Evolutionary conservation across 2,797 vertebrate species (phyloP), one percentile per base, ranked within the genome.

Genomic region (Harpagifer antarcticus): DNA sequence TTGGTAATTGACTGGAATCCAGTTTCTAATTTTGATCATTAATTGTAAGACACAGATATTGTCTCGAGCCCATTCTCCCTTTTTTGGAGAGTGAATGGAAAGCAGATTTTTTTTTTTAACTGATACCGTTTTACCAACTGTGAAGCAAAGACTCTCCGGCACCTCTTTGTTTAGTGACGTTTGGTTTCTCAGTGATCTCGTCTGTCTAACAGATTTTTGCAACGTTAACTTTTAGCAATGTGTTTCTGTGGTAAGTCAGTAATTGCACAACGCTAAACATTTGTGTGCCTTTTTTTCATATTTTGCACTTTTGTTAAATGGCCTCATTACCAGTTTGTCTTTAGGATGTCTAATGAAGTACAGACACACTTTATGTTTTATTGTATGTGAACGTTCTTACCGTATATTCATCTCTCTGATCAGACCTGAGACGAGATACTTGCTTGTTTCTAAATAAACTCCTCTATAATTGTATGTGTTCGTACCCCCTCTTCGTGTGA

Each of bases 391-490:
- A 84, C 27, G 12, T 40, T 65, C 14, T 62, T 64, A 20, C 19
- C 48, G 12, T 52, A 5, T 68, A 52, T 78, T 80, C 48, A 61
- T 61, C 20, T 73, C 27, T 74, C 15, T 77, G 50, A 63, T 77
- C 31, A 68, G 47, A 81, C 43, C 10, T 9, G 47, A 79, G 67
- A 84, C 53, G 42, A 82, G 4, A 44, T 68, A 72, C 83, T 78
- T 88, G 93, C 92, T 78, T 72, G 87, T 84, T 84, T 87, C 49
- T 81, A 73, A 95, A 94, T 94, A 95, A 95, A 95, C 84, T 87
- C 27, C 70, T 81, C 84, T 89, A 89, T 73, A 78, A 72, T 60
- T 70, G 81, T 68, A 68, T 84, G 66, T 62, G 78, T 89, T 57
- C 69, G 54, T 40, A 58, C 55, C 64, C 72, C 66, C 55, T 86